A percentile compares a stretch with the other conserved stretches of the same genome.
Evolutionary conservation across 1,140 invertebrate genomes (phyloP).

Genomic region (Ips nitidus): DNA sequence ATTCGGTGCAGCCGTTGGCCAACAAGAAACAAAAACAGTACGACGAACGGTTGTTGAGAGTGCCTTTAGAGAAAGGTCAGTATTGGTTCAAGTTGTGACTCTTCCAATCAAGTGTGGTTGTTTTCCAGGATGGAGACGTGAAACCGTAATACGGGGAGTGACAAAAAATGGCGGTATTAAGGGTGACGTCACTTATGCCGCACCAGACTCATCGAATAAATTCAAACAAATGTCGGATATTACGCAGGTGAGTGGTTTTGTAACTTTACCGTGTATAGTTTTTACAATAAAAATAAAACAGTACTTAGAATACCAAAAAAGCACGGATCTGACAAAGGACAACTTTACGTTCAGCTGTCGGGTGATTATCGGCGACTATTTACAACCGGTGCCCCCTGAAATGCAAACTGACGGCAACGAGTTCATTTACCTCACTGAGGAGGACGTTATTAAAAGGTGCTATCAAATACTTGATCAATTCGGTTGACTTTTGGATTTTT

Average conservation of each 20-base stretch:
- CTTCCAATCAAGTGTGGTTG: background rate
- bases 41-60: slow-evolving; percentile 66
- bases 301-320: slow-evolving; percentile 78
- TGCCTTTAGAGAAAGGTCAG: slow-evolving; percentile 70
- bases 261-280: background rate
- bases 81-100: background rate
- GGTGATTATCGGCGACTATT: slow-evolving; percentile 85
- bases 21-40: slow-evolving; percentile 54
- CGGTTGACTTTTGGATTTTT: background rate
- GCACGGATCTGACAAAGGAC: slow-evolving; percentile 73
- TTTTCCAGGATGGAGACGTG: slow-evolving; percentile 76
- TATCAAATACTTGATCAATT: background rate
- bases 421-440: slow-evolving; percentile 62
- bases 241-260: slow-evolving; percentile 59
- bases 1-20: slow-evolving; percentile 50
- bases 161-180: slow-evolving; percentile 78
- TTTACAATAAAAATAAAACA: slow-evolving; percentile 48
- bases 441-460: slow-evolving; percentile 64
- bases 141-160: slow-evolving; percentile 83
- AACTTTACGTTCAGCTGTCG: slow-evolving; percentile 92
- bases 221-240: slow-evolving; percentile 75
- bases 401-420: slow-evolving; percentile 58
- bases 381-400: slow-evolving; percentile 67
- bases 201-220: slow-evolving; percentile 78
- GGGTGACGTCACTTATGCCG: slow-evolving; percentile 86